Percentiles rank a stretch among this genome's conserved stretches.
Evolutionary conservation across 2,113 vertebrate genomes (phyloP).

Genomic region (Oreochromis aureus): DNA sequence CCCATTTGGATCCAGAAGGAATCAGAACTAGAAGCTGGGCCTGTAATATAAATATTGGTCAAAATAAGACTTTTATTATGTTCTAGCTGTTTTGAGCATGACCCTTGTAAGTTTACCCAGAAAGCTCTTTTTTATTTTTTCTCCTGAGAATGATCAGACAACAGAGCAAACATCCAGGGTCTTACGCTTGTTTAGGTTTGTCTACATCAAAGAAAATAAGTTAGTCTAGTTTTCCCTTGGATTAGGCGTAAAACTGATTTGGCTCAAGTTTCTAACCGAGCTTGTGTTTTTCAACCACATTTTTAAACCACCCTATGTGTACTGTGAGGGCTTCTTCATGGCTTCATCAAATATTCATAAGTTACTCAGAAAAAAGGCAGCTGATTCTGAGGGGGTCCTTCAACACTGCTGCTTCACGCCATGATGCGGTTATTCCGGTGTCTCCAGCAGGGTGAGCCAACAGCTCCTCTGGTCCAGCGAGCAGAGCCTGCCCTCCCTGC

Average conservation of each 20-base stretch:
- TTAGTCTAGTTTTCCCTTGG: background rate
- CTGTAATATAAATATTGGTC: fast-evolving
- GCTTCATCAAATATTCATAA: background rate
- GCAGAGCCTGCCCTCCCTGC: slow-evolving; percentile 48
- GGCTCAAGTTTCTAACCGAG: background rate
- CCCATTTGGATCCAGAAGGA: background rate
- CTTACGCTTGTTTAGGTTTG: background rate
- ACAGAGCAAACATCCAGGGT: background rate
- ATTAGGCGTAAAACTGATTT: background rate
- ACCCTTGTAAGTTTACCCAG: background rate
- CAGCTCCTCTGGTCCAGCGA: slow-evolving; percentile 67
- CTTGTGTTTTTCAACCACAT: background rate
- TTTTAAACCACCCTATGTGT: background rate
- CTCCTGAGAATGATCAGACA: background rate
- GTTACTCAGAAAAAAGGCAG: background rate
- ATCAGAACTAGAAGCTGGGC: background rate
- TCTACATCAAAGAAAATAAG: background rate
- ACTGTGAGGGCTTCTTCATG: background rate
- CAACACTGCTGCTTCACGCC: background rate
- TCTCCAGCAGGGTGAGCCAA: slow-evolving; percentile 42
- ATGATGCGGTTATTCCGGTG: background rate
- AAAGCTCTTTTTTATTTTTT: background rate
- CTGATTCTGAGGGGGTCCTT: background rate
- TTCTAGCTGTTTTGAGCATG: fast-evolving
- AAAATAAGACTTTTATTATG: background rate